Conservation (phyloP, 2,797 vertebrate species). For the Thalassophryne amazonica region DNA sequence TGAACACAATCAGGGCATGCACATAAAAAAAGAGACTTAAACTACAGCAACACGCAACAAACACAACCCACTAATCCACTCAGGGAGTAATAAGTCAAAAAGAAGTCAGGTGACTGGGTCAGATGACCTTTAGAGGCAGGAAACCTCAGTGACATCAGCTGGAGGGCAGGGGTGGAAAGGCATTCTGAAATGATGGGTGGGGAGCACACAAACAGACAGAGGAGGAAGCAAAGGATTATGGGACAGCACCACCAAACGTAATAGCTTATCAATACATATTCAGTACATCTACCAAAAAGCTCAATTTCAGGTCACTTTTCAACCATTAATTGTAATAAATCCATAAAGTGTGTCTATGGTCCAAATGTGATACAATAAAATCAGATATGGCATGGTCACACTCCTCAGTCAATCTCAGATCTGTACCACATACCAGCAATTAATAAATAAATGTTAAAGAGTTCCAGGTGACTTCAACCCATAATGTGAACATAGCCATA, state of each 20-base stretch:
- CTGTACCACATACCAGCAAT: no score
- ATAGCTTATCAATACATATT: no score
- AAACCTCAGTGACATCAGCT: neutral
- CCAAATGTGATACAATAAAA: no score
- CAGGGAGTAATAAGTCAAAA: neutral
- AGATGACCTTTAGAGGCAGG: no score
- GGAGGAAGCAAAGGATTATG: neutral
- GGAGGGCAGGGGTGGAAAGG: slow-evolving; percentile 9
- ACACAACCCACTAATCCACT: neutral
- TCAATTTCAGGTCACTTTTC: slow-evolving; percentile 4
- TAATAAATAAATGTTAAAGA: no score
- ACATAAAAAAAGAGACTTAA: neutral
- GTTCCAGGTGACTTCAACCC: no score
- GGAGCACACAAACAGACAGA: neutral
- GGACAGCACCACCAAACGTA: slow-evolving; percentile 1
- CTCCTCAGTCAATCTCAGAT: no score
- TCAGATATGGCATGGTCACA: no score
- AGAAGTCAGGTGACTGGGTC: neutral
- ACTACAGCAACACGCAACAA: neutral
- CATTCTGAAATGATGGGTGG: neutral
- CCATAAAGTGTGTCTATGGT: no score
- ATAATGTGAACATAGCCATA: no score
- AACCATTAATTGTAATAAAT: no score
- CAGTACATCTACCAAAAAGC: neutral
- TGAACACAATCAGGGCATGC: neutral